Evolutionary conservation across 1,140 invertebrate genomes (phyloP).

Genomic region (Planococcus citri): DNA sequence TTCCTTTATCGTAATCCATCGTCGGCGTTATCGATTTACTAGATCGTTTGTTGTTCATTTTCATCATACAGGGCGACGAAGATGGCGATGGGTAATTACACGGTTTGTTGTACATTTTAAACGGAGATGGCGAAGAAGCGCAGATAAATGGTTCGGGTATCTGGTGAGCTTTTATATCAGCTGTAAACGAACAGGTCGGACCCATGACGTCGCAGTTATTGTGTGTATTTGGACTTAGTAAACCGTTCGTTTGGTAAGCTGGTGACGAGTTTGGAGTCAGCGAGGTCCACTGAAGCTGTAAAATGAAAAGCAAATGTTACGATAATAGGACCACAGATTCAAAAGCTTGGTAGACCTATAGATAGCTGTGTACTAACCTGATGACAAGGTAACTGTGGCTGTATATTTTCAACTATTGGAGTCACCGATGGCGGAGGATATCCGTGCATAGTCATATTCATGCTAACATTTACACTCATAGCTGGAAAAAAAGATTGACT

Average conservation of each 20-base stretch:
- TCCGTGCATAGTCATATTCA: conserved; percentile 95
- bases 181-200: conserved; percentile 61
- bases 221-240: conserved; percentile 30
- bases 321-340: background rate
- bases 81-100: conserved; percentile 8
- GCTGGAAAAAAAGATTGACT: conserved; percentile 50
- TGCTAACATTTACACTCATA: conserved; percentile 92
- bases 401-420: conserved; percentile 35
- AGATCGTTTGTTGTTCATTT: background rate
- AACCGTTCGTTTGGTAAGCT: conserved; percentile 35
- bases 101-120: conserved; percentile 30
- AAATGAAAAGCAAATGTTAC: background rate
- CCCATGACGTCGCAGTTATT: background rate
- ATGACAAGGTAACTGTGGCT: conserved; percentile 43
- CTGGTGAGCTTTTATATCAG: conserved; percentile 50
- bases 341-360: background rate
- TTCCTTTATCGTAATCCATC: conserved; percentile 45
- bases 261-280: conserved; percentile 16
- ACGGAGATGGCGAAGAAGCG: conserved; percentile 9
- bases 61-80: background rate
- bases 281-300: conserved; percentile 49
- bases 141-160: conserved; percentile 36
- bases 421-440: conserved; percentile 41
- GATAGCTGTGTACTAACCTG: conserved; percentile 38
- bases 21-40: conserved; percentile 32